phyloP scores from a whole-genome alignment of 2,888 invertebrate genomes.

The Drosophila prolongata region DNA sequence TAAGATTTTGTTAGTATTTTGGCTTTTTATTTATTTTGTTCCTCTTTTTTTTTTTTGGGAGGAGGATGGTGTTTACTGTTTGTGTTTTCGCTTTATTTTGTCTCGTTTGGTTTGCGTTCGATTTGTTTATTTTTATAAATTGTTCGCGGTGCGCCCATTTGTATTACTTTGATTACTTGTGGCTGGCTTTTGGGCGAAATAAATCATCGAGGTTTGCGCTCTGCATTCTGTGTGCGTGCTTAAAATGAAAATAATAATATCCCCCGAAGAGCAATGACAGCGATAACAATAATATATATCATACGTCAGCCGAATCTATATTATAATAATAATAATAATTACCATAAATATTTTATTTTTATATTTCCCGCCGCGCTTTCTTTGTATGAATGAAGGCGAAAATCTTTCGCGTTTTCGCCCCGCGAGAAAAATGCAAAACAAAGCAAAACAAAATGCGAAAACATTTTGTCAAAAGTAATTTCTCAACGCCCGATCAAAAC shows the following conservation, averaged over 20 bases:
- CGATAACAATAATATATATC: slow-evolving; percentile 36
- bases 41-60: neutral
- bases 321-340: slow-evolving; percentile 41
- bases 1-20: slow-evolving; percentile 22
- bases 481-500: slow-evolving; percentile 26
- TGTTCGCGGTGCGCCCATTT: slow-evolving; percentile 58
- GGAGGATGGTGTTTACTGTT: slow-evolving; percentile 13
- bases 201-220: slow-evolving; percentile 62
- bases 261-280: slow-evolving; percentile 32
- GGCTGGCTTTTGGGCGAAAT: slow-evolving; percentile 49
- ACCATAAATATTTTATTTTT: slow-evolving; percentile 35
- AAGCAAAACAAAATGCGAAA: slow-evolving; percentile 32
- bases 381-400: slow-evolving; percentile 33
- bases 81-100: slow-evolving; percentile 19
- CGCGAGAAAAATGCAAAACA: slow-evolving; percentile 23
- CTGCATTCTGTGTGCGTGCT: slow-evolving; percentile 33
- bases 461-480: slow-evolving; percentile 42
- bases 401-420: slow-evolving; percentile 14
- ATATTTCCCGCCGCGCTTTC: slow-evolving; percentile 2
- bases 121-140: slow-evolving; percentile 71
- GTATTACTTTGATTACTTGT: slow-evolving; percentile 77
- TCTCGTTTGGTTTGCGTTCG: slow-evolving; percentile 10
- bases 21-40: slow-evolving; percentile 10
- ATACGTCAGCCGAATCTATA: slow-evolving; percentile 33
- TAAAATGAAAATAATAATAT: slow-evolving; percentile 22